phyloP scores from a whole-genome alignment of 2,797 vertebrate genomes.

The Halcyon badia region DNA sequence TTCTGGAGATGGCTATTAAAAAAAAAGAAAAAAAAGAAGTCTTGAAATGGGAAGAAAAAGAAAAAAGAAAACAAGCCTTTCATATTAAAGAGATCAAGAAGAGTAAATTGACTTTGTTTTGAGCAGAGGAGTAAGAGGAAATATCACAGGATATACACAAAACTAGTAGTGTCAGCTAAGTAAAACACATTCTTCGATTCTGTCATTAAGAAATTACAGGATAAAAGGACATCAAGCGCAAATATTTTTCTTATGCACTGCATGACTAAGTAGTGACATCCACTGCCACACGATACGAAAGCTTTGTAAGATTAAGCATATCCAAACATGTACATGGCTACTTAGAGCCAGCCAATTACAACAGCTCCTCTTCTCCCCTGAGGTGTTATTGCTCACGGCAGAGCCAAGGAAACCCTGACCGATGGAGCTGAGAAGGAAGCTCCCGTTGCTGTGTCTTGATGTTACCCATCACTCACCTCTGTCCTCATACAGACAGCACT shows the following conservation, averaged over 20 bases:
- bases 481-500: accelerated
- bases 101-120: background rate
- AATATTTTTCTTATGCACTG: background rate
- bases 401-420: accelerated
- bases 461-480: accelerated
- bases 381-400: accelerated
- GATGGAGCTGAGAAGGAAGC: background rate
- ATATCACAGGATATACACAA: background rate
- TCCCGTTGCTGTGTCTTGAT: accelerated
- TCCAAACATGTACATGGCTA: background rate
- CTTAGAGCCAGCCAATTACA: background rate
- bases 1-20: background rate
- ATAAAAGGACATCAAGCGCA: background rate
- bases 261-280: background rate
- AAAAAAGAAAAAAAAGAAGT: background rate
- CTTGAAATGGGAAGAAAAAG: background rate
- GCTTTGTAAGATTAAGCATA: background rate
- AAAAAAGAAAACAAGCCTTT: background rate
- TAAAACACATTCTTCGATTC: background rate
- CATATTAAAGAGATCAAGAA: background rate
- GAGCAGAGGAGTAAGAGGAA: background rate
- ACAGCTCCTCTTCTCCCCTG: background rate
- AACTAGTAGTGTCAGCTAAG: background rate
- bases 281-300: accelerated
- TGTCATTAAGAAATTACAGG: background rate